Evolutionary conservation across 2,797 vertebrate genomes (phyloP), one percentile per base, ranked within the genome.

Genomic region (Rhyacichthys aspro): DNA sequence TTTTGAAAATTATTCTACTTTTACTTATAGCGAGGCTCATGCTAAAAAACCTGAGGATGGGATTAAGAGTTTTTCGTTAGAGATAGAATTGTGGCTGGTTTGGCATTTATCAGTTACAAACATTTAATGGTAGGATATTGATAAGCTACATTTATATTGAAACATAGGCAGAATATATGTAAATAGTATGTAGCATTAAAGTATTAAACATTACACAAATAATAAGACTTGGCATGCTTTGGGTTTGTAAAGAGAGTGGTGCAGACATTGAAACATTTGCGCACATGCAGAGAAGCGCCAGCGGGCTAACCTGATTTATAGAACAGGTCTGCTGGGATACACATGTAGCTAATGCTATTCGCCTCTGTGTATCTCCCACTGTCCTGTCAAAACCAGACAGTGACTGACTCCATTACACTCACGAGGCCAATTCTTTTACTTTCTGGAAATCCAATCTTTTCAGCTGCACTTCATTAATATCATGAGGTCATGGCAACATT

Each of bases 391-490:
- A 59, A 43, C 12, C 23, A 32, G 43, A 54, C 48, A 50, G 46
- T 43, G 42, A 50, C 45, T 17, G 59, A 59, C 50, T 54, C 53
- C 39, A 57, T 66, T 16, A 56, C 39, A 47, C 41, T 48, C 7
- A 8, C 33, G 5, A 42, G 42, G 33, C 18, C 33, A 23, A 41
- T 36, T 16, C 18, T 36, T 43, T 53, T 59, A 47, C 67, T 59
- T 69, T 59, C 42, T 49, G 16, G 28, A 50, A 41, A 41, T 62
- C 47, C 38, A 9, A 44, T 63, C 18, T 43, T 37, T 37, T 50
- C 43, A 44, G 48, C 52, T 36, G 11, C 43, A 63, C 16, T 28
- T 61, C 15, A 60, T 55, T 60, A 43, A 46, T 2, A 49, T 18
- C 1, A 6, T 8, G 12, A 52, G 23, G 23, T 28, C 23, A 6